Percentiles rank a stretch among this genome's conserved stretches.
Evolutionary conservation across 1,140 invertebrate genomes (phyloP).

Genomic region (Pseudobourletiella spinata): DNA sequence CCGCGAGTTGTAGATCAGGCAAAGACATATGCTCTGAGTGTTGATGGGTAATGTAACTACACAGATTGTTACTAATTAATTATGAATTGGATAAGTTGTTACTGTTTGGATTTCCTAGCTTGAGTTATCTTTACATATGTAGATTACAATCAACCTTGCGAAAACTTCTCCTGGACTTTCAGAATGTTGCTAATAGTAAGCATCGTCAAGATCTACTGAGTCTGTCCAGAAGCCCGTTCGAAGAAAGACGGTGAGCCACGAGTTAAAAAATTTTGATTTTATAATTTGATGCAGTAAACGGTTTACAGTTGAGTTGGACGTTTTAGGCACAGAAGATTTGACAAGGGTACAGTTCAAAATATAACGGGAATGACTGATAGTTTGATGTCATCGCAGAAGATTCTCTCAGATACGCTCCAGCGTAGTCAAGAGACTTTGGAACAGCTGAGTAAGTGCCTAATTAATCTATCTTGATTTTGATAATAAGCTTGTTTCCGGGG

Average conservation of each 20-base stretch:
- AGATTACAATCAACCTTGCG: constrained; percentile 7
- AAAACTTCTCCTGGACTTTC: constrained; percentile 16
- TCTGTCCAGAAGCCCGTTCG: constrained; percentile 25
- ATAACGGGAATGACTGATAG: constrained; percentile 55
- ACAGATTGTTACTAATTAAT: too few relatives aligned
- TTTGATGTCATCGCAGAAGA: constrained; percentile 68
- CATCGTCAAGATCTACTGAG: constrained; percentile 23
- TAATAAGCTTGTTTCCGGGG: background rate
- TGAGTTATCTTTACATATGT: background rate
- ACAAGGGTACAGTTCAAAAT: constrained; percentile 4
- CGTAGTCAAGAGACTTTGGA: constrained; percentile 75
- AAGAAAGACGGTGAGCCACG: constrained; percentile 2
- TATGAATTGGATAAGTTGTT: too few relatives aligned
- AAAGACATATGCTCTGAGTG: constrained; percentile 13
- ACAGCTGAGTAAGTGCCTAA: constrained; percentile 55
- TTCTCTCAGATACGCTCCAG: constrained; percentile 75
- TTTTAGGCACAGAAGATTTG: constrained; percentile 2
- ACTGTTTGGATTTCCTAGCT: too few relatives aligned
- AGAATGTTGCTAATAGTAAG: background rate
- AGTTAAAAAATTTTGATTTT: background rate
- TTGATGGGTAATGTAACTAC: constrained; percentile 18
- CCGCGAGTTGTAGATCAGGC: constrained; percentile 20
- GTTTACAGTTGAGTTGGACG: background rate
- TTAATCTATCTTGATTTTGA: background rate
- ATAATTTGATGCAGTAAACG: background rate